phyloP scores from a whole-genome alignment of 1,140 invertebrate genomes.

The Saccostrea echinata region DNA sequence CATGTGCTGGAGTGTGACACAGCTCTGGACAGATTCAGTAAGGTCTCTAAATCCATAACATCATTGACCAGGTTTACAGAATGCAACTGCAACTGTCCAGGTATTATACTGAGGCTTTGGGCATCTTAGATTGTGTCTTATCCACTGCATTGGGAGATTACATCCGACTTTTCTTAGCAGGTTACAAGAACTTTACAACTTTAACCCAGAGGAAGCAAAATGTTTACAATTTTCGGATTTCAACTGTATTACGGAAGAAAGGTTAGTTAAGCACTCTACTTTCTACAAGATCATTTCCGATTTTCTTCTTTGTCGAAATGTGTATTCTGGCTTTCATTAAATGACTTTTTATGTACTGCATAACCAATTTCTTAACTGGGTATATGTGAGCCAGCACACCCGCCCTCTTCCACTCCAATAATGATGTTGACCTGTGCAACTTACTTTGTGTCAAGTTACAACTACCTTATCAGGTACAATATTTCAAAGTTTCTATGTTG shows the following conservation, averaged over 20 bases:
- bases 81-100: background rate
- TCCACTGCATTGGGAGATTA: background rate
- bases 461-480: too few relatives aligned
- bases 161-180: background rate
- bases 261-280: background rate
- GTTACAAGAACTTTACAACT: background rate
- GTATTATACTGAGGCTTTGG: background rate
- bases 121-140: background rate
- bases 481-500: too few relatives aligned
- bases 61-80: background rate
- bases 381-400: too few relatives aligned
- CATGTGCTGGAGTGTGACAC: conserved; percentile 20
- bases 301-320: too few relatives aligned
- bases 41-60: background rate
- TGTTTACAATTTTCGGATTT: conserved; percentile 1
- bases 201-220: background rate
- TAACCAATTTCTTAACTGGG: too few relatives aligned
- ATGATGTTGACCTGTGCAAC: too few relatives aligned
- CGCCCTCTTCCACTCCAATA: too few relatives aligned
- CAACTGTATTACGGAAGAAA: background rate
- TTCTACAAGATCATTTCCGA: background rate
- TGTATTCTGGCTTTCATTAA: too few relatives aligned
- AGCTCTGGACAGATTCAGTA: background rate
- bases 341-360: too few relatives aligned
- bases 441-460: too few relatives aligned